These are phyloP conservation scores for Scartelaos histophorus DNA, from an alignment of 2,113 vertebrate genomes.

Conservation along the genomic window DNA sequence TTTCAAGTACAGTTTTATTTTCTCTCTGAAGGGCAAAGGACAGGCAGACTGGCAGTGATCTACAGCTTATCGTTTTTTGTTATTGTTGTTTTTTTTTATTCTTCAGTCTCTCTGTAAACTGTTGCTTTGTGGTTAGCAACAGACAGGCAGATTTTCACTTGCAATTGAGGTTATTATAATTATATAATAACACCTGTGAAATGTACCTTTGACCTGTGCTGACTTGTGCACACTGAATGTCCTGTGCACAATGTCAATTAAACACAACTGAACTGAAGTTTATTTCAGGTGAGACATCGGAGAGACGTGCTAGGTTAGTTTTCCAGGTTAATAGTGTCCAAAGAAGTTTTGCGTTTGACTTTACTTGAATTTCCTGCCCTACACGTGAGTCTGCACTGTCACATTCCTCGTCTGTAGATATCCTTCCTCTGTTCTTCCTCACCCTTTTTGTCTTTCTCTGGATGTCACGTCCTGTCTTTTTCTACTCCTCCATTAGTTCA, in stretches of 20 bases:
- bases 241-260: neutral
- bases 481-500: slow-evolving; percentile 46
- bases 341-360: neutral
- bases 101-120: neutral
- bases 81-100: slow-evolving; percentile 1
- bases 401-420: slow-evolving; percentile 43
- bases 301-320: neutral
- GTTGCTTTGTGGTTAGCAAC: neutral
- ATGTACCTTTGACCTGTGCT: neutral
- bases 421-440: slow-evolving; percentile 49
- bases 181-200: neutral
- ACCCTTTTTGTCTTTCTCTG: neutral
- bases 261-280: neutral
- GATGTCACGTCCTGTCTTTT: slow-evolving; percentile 54
- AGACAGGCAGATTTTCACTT: neutral
- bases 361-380: slow-evolving; percentile 16
- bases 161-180: neutral
- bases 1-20: slow-evolving; percentile 10
- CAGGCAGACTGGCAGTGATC: slow-evolving; percentile 18
- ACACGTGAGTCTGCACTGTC: slow-evolving; percentile 25
- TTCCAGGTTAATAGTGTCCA: neutral
- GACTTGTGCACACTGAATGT: neutral
- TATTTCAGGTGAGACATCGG: neutral
- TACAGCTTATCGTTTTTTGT: slow-evolving; percentile 16
- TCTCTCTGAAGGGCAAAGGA: slow-evolving; percentile 29